These are phyloP conservation scores for Melierax canorus DNA, from an alignment of 2,113 vertebrate species.

Conservation along the genomic window DNA sequence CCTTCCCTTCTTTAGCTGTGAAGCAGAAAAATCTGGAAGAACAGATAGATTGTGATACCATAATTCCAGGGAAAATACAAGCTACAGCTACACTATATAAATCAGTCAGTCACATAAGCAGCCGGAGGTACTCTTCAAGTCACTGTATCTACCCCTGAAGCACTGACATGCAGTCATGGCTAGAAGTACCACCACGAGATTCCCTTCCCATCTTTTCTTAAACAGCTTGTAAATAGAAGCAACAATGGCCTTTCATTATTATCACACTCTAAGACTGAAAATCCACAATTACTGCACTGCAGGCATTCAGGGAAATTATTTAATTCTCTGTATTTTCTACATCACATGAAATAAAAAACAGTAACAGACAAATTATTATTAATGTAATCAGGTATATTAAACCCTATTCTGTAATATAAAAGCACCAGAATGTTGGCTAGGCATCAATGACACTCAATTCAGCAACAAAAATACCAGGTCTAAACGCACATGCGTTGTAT, in stretches of 20 bases:
- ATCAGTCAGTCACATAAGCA: fast-evolving
- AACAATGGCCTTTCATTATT: not conserved
- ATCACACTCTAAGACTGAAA: not conserved
- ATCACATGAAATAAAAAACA: not conserved
- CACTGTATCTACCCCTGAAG: not conserved
- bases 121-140: not conserved
- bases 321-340: not conserved
- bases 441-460: not conserved
- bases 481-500: not conserved
- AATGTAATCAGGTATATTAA: not conserved
- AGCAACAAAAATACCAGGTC: not conserved
- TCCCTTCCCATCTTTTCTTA: not conserved
- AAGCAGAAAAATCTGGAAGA: not conserved
- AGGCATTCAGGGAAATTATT: not conserved
- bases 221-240: not conserved
- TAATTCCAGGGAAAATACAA: not conserved
- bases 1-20: not conserved
- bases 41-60: fast-evolving
- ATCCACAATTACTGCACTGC: not conserved
- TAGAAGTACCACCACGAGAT: not conserved
- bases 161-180: not conserved
- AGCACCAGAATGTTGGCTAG: not conserved
- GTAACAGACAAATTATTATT: not conserved
- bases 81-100: not conserved
- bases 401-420: not conserved